phyloP scores from a whole-genome alignment of 2,113 vertebrate species.

The Leucoraja erinaceus region DNA sequence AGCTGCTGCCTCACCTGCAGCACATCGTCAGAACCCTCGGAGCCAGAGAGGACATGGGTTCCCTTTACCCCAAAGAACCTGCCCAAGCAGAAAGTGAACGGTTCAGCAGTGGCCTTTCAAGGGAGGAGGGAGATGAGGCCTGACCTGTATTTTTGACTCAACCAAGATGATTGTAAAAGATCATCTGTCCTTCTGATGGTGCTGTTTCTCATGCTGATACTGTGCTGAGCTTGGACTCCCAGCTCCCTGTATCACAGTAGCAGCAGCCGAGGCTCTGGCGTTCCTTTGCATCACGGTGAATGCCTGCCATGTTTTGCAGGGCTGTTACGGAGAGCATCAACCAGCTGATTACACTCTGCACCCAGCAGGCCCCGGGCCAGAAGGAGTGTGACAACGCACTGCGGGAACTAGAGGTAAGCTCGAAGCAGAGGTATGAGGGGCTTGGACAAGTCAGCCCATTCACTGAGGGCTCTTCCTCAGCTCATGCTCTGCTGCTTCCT shows the following conservation, averaged over 20 bases:
- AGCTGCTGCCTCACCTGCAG: too few species aligned
- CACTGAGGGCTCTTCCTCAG: too few species aligned
- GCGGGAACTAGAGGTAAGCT: slow-evolving; percentile 83
- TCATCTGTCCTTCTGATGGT: background rate
- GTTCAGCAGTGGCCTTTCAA: too few species aligned
- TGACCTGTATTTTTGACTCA: background rate
- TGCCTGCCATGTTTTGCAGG: slow-evolving; percentile 59
- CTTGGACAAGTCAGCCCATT: background rate
- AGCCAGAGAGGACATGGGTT: too few species aligned
- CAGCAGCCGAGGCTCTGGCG: background rate
- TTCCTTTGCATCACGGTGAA: background rate
- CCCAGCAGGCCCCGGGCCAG: slow-evolving; percentile 96
- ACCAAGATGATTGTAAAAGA: background rate
- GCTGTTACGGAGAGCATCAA: slow-evolving; percentile 99
- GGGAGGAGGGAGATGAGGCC: background rate
- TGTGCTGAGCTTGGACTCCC: background rate
- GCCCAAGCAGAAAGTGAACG: too few species aligned
- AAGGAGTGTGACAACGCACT: slow-evolving; percentile 97
- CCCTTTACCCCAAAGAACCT: too few species aligned
- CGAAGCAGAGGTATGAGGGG: background rate
- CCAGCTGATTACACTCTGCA: slow-evolving; percentile 92
- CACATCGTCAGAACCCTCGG: too few species aligned
- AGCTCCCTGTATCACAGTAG: background rate
- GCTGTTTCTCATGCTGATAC: background rate
- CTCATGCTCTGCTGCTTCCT: background rate